phyloP scores from a whole-genome alignment of 1,140 invertebrate species.

The Drosophila orena region DNA sequence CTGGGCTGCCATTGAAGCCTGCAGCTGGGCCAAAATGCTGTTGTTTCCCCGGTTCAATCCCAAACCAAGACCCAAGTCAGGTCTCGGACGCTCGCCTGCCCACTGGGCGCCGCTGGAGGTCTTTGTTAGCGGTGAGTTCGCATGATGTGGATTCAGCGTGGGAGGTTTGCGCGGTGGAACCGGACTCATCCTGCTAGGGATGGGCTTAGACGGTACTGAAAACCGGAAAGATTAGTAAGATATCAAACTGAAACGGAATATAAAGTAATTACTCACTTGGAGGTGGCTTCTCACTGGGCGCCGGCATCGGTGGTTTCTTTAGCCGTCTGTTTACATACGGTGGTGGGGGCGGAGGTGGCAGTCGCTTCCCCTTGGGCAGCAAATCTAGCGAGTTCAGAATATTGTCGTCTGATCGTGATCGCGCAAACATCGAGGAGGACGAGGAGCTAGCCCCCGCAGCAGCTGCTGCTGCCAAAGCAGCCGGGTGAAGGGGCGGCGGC shows the following conservation, averaged over 20 bases:
- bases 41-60: slow-evolving; percentile 58
- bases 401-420: slow-evolving; percentile 91
- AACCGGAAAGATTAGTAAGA: neutral
- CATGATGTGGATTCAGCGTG: slow-evolving; percentile 66
- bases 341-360: slow-evolving; percentile 90
- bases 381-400: slow-evolving; percentile 89
- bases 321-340: slow-evolving; percentile 78
- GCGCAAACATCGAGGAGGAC: slow-evolving; percentile 86
- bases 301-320: slow-evolving; percentile 82
- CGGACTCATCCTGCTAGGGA: slow-evolving; percentile 43
- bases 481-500: slow-evolving; percentile 85
- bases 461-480: slow-evolving; percentile 83
- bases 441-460: slow-evolving; percentile 80
- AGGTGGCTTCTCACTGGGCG: slow-evolving; percentile 80
- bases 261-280: slow-evolving; percentile 67
- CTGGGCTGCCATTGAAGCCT: slow-evolving; percentile 64
- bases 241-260: no score
- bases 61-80: slow-evolving; percentile 57
- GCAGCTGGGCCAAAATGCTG: slow-evolving; percentile 77
- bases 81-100: slow-evolving; percentile 74
- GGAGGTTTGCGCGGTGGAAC: slow-evolving; percentile 70
- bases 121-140: slow-evolving; percentile 73
- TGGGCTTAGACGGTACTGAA: slow-evolving; percentile 78
- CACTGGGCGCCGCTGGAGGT: slow-evolving; percentile 81
- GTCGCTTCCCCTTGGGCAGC: slow-evolving; percentile 89